Conservation (phyloP, 2,888 invertebrate species). For the Epinotia bilunana region DNA sequence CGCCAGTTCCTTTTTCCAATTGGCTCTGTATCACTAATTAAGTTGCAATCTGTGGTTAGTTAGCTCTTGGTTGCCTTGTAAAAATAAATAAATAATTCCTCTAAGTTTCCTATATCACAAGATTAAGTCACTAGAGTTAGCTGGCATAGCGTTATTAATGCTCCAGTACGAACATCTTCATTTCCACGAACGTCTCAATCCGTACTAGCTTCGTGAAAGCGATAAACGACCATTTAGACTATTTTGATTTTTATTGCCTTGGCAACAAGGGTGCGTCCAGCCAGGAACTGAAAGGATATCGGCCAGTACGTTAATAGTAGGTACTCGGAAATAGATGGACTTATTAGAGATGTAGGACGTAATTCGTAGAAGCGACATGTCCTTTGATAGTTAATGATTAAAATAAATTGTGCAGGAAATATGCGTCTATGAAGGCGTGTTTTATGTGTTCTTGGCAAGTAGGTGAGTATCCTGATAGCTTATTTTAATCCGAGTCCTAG, state of each 20-base stretch:
- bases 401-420: conserved; percentile 37
- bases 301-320: conserved; percentile 53
- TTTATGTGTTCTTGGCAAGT: conserved; percentile 1
- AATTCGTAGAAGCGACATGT: conserved; percentile 52
- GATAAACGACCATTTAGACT: conserved; percentile 47
- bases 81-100: not conserved
- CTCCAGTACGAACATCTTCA: conserved; percentile 54
- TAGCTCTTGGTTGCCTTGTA: too few species aligned
- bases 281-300: conserved; percentile 51
- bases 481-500: not conserved
- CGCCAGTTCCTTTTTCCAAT: too few species aligned
- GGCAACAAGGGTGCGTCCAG: conserved; percentile 42
- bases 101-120: not conserved
- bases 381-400: conserved; percentile 45
- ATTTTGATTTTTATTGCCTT: conserved; percentile 49
- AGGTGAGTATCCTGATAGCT: conserved; percentile 8
- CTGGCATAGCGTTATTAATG: conserved; percentile 52
- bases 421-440: conserved; percentile 5
- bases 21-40: too few species aligned
- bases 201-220: conserved; percentile 63
- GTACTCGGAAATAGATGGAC: conserved; percentile 57
- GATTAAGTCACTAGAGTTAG: conserved; percentile 31
- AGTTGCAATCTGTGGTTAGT: too few species aligned
- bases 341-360: conserved; percentile 58
- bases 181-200: conserved; percentile 70